Conservation (phyloP, 2,888 invertebrate species). For the Ischnura elegans region DNA sequence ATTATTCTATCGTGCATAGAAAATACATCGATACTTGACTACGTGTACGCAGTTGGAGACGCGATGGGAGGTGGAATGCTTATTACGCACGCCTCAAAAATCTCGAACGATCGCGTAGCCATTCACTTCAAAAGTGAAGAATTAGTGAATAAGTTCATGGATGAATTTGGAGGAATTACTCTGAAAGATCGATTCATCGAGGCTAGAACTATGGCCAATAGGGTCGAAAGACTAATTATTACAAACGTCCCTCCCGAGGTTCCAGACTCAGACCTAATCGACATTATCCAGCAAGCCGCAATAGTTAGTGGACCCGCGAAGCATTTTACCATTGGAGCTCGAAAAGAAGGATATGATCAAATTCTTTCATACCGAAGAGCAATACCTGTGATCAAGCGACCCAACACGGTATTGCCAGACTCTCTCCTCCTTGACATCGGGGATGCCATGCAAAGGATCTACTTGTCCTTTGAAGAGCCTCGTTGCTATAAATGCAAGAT, state of each 20-base stretch:
- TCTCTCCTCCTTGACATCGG: background rate
- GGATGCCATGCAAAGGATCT: background rate
- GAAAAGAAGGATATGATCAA: too few species aligned
- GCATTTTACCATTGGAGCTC: too few species aligned
- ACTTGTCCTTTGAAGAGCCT: background rate
- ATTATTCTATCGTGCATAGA: background rate
- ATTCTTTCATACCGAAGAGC: too few species aligned
- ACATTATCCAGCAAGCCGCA: background rate
- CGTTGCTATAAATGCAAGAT: too few species aligned
- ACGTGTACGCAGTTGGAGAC: too few species aligned
- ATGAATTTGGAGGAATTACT: background rate
- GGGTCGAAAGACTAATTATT: background rate
- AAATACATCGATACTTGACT: too few species aligned
- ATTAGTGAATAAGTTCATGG: background rate
- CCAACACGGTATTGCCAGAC: background rate
- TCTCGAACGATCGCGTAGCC: background rate
- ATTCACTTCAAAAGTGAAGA: background rate
- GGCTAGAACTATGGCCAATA: background rate
- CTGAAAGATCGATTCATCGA: too few species aligned
- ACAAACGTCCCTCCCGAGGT: background rate
- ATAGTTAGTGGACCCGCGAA: background rate
- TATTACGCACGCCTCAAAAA: background rate
- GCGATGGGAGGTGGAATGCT: too few species aligned
- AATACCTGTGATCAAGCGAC: background rate
- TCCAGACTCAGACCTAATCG: background rate